A percentile compares a stretch with the other conserved stretches of the same genome.
These are phyloP conservation scores for Coelogynopora nodosa DNA, from an alignment of 2,888 invertebrate genomes.

Conservation along the genomic window DNA sequence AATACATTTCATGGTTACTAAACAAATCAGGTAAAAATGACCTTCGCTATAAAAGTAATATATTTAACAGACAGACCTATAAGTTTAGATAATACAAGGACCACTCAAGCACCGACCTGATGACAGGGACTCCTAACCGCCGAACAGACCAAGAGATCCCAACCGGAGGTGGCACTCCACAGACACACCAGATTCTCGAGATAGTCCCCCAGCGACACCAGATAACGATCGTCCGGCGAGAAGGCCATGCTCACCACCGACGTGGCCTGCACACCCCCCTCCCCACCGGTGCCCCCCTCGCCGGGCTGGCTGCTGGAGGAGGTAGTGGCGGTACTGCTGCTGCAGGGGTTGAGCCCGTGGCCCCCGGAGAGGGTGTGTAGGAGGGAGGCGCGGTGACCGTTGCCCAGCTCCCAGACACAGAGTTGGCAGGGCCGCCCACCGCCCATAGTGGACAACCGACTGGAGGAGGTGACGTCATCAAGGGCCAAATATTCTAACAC, in stretches of 20 bases:
- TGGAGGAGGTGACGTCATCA: background rate
- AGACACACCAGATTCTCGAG: constrained; percentile 35
- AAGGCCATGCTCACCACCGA: constrained; percentile 30
- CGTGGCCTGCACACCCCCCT: constrained; percentile 20
- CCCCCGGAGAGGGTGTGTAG: background rate
- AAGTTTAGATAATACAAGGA: no score
- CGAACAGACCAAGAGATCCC: background rate
- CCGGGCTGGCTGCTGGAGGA: background rate
- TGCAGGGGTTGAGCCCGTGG: background rate
- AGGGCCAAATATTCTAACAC: background rate
- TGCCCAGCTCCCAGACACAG: constrained; percentile 8
- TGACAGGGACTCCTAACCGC: background rate
- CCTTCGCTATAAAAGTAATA: no score
- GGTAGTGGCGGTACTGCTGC: background rate
- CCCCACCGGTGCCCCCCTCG: no score
- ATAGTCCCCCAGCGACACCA: constrained; percentile 43
- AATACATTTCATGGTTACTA: no score
- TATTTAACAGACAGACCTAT: no score
- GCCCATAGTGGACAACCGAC: background rate
- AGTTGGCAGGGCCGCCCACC: background rate
- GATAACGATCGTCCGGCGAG: constrained; percentile 44
- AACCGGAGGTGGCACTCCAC: constrained; percentile 35
- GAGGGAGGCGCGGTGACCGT: background rate
- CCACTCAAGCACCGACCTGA: background rate
- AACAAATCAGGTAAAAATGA: no score